Evolutionary conservation across 2,888 invertebrate genomes (phyloP), one percentile per base, ranked within the genome.

Genomic region (Apantesis nais): DNA sequence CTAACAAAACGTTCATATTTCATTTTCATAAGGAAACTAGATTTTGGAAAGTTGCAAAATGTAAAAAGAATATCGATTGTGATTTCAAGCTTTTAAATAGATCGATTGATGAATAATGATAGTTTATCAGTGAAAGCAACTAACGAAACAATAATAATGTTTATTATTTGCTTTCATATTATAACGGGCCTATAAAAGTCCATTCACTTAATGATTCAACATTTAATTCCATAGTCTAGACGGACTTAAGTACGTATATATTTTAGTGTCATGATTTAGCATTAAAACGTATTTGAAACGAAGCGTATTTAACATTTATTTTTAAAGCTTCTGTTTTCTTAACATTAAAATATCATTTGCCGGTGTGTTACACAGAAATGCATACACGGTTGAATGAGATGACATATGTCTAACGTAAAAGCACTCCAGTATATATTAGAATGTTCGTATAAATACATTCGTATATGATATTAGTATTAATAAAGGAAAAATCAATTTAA

Each of bases 151-250:
- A 66, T 58, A 76, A 34, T 34, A 34, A 70, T 75, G 3, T 55
- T 67, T 14, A 73, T 77, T 80, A 76, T 82, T 85, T 81, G 77
- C 82, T 85, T 83, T 85, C 80, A 76, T 79, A 74, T 79, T 74
- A 74, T 74, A 77, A 66, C 37, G 52, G 75, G 60, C 71, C 64
- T 73, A 61, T 73, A 63, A 74, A 72, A 72, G 41, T 37, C 62
- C 63, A 71, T 72, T 55, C 25, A 65, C 70, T 68, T 69, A 70
- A 78, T 80, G 74, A 74, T 44, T 74, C 70, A 71, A 68, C 72
- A 70, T 66, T 74, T 69, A 61, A 71, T 62, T 65, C 55, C 62
- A 8, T 67, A 48, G 70, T 74, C 70, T 78, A 76, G 67, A 71
- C 44, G 12, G 62, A 62, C 37, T 37, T 37, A 12, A 39, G 48